Conservation (phyloP, 1,140 invertebrate species). For the Physella acuta region DNA sequence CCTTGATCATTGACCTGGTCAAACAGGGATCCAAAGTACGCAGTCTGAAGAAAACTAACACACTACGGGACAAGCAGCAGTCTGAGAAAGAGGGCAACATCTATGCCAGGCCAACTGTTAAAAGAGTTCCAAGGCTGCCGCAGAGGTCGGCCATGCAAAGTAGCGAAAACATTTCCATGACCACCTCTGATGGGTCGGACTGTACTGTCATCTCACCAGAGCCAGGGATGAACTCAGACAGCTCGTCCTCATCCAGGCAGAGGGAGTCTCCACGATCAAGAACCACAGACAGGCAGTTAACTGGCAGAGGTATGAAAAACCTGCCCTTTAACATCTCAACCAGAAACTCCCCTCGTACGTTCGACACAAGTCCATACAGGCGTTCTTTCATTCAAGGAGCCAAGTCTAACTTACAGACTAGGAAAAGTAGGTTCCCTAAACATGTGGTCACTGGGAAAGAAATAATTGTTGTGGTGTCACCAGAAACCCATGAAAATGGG, state of each 20-base stretch:
- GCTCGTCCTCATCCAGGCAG: not conserved
- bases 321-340: conserved; percentile 36
- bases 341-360: conserved; percentile 33
- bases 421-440: not conserved
- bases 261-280: not conserved
- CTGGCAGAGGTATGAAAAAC: not conserved
- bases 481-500: not conserved
- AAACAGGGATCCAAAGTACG: conserved; percentile 37
- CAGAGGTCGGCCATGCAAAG: not conserved
- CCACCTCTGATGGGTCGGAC: not conserved
- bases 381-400: not conserved
- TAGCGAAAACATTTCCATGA: not conserved
- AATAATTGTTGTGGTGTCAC: not conserved
- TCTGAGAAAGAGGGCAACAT: conserved; percentile 17
- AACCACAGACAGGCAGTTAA: not conserved
- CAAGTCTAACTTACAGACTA: not conserved
- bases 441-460: not conserved
- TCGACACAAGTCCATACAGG: conserved; percentile 34
- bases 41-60: conserved; percentile 36
- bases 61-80: conserved; percentile 28
- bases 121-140: conserved; percentile 4
- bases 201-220: not conserved
- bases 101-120: conserved; percentile 15
- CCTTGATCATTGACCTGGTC: conserved; percentile 43
- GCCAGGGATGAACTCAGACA: not conserved